Conservation (phyloP, 1,140 invertebrate species). For the Caenorhabditis latens region DNA sequence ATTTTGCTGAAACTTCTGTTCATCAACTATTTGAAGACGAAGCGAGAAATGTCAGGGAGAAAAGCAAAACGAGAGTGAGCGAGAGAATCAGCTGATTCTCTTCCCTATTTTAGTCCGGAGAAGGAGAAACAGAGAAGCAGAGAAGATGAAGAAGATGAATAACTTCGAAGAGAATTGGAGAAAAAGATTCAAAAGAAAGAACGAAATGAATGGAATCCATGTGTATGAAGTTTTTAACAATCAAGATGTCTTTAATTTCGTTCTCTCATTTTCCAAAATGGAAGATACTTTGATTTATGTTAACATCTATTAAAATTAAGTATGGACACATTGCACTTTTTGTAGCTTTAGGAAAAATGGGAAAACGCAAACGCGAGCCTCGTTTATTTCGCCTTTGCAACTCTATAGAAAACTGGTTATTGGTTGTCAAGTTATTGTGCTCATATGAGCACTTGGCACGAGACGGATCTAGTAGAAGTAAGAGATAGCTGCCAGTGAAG, state of each 20-base stretch:
- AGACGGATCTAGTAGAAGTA: background rate
- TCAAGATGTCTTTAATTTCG: background rate
- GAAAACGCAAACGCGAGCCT: background rate
- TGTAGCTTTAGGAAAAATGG: background rate
- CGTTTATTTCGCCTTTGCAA: background rate
- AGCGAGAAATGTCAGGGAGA: background rate
- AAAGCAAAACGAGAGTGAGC: background rate
- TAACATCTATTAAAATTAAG: no score
- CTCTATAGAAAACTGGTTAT: constrained; percentile 11
- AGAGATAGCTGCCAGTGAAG: background rate
- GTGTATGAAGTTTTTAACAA: background rate
- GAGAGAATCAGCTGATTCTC: constrained; percentile 43
- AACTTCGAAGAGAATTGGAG: background rate
- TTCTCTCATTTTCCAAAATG: no score
- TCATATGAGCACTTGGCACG: background rate
- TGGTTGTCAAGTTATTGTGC: constrained; percentile 11
- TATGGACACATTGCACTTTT: no score
- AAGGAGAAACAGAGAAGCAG: constrained; percentile 16
- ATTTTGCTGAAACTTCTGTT: constrained; percentile 26
- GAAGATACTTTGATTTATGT: no score
- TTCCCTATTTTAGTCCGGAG: background rate
- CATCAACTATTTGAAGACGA: background rate
- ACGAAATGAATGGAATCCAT: no score
- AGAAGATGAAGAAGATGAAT: background rate
- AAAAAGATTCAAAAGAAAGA: no score